Evolutionary conservation across 2,113 vertebrate species (phyloP), one percentile per base, ranked within the genome.

Genomic region (Murina feae): DNA sequence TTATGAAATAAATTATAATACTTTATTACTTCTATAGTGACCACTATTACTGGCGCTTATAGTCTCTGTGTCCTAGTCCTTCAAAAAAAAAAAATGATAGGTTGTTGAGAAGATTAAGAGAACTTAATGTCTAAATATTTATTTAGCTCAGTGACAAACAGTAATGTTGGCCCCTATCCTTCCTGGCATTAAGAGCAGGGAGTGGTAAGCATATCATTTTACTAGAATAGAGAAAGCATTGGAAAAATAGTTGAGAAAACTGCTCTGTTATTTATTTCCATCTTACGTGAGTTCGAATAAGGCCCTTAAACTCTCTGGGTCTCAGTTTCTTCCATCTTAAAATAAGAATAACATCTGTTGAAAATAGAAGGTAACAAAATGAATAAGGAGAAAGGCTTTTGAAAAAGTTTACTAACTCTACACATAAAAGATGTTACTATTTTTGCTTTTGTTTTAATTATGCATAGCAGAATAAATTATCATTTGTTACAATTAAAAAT

Each of bases 361-460:
- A 79, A 81, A 30, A 16, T 16, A 90, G 10, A 74, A 10, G 5
- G 2, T 23, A 51, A 75, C 16, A 51, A 81, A 68, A 65, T 75
- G 1, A 80, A 32, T 75, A 74, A 71, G 2, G 5, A 49, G 35
- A 65, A 90, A 91, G n/a, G 4, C 1, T 4, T 78, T 71, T 81
- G 49, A 78, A 87, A 71, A 18, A 0, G 80, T 76, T 87, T 44
- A 68, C 12, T 79, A 69, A 39, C 6, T 44, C 28, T 23, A 5
- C 4, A 39, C 1, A 63, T 72, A 30, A 55, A 53, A 20, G 1
- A 2, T 44, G 0, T 55, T n/a, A 66, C 17, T 25, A 30, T 86
- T 86, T 96, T 93, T 58, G 47, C 39, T 87, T 79, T 49, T 83
- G 5, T 69, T 85, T 85, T 23, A 58, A 65, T 81, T 90, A 9